phyloP scores from a whole-genome alignment of 2,888 invertebrate genomes.

The Lapara coniferarum region DNA sequence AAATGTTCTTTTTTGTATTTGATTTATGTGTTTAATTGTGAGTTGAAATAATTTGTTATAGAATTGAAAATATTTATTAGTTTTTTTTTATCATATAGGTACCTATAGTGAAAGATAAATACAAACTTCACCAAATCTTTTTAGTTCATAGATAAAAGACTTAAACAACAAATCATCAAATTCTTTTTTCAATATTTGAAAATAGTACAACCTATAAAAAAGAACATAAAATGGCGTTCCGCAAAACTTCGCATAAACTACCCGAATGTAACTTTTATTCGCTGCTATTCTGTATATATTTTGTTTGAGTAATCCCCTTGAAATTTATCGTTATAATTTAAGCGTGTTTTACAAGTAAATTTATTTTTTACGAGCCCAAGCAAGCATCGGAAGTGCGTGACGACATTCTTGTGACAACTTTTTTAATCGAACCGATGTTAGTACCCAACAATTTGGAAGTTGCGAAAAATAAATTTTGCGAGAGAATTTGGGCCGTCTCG shows the following conservation, averaged over 20 bases:
- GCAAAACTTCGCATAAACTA: neutral
- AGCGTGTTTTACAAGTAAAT: conserved; percentile 43
- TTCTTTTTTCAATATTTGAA: no score
- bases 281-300: conserved; percentile 33
- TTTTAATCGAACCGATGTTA: conserved; percentile 38
- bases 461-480: conserved; percentile 22
- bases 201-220: neutral
- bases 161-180: no score
- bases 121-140: no score
- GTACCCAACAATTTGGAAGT: conserved; percentile 25
- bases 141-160: no score
- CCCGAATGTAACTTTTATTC: conserved; percentile 11
- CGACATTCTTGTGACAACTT: conserved; percentile 36
- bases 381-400: conserved; percentile 31
- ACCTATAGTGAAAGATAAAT: no score
- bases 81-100: no score
- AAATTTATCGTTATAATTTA: conserved; percentile 53
- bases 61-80: no score
- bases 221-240: neutral
- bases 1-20: neutral
- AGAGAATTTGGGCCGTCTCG: conserved; percentile 3
- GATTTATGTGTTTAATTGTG: neutral
- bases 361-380: conserved; percentile 42
- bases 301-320: conserved; percentile 47
- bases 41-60: no score